Conservation (phyloP, 2,888 invertebrate species). For the Philonicus albiceps region DNA sequence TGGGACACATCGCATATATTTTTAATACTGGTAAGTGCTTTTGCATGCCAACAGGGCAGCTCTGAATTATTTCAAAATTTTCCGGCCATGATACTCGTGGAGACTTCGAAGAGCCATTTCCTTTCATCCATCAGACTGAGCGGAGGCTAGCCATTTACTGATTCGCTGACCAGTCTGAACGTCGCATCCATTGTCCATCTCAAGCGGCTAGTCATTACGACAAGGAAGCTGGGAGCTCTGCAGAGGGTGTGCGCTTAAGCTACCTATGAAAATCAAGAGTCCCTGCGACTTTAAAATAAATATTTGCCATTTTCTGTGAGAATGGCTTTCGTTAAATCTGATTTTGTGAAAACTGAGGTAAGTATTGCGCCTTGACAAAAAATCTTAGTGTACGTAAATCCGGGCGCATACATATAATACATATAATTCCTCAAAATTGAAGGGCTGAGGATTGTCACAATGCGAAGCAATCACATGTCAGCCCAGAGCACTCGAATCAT, state of each 20-base stretch:
- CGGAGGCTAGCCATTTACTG: not conserved
- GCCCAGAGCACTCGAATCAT: slow-evolving; percentile 29
- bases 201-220: not conserved
- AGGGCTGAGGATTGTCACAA: slow-evolving; percentile 24
- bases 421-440: slow-evolving; percentile 14
- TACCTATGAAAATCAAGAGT: not conserved
- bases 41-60: slow-evolving; percentile 25
- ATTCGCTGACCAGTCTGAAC: not conserved
- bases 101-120: not conserved
- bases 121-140: not conserved
- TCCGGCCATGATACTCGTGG: not conserved
- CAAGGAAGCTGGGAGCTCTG: not conserved
- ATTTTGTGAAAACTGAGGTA: not conserved
- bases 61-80: slow-evolving; percentile 20
- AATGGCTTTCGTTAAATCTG: not conserved
- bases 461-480: slow-evolving; percentile 37
- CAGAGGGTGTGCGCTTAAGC: not conserved
- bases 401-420: not conserved
- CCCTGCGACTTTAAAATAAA: not conserved
- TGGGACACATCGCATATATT: slow-evolving; percentile 37
- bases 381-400: not conserved
- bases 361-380: not conserved
- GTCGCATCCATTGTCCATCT: not conserved
- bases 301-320: not conserved
- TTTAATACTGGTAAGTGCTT: slow-evolving; percentile 41